These are phyloP conservation scores for Zygaena filipendulae DNA, from an alignment of 2,888 invertebrate species.

Conservation along the genomic window DNA sequence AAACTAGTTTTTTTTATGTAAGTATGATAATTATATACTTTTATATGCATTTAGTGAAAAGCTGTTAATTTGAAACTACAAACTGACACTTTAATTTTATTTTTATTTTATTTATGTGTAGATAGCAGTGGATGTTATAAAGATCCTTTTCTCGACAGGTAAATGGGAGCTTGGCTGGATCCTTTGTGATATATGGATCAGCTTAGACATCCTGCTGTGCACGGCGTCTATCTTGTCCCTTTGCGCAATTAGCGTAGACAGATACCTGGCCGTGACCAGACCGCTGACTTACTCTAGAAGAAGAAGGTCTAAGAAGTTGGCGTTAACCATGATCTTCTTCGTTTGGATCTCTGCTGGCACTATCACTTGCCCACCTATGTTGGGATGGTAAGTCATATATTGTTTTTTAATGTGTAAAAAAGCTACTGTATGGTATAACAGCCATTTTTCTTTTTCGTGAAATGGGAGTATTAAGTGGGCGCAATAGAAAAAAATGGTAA, in stretches of 20 bases:
- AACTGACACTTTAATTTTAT: no score
- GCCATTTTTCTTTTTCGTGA: no score
- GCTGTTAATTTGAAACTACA: no score
- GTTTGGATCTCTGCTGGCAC: slow-evolving; percentile 92
- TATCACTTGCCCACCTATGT: slow-evolving; percentile 94
- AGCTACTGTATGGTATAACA: background rate
- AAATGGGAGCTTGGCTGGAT: slow-evolving; percentile 92
- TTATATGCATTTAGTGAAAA: no score
- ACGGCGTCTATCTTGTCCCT: slow-evolving; percentile 93
- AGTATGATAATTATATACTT: no score
- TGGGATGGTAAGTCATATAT: slow-evolving; percentile 79
- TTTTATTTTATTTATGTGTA: no score
- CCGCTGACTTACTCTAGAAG: slow-evolving; percentile 92
- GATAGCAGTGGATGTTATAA: no score
- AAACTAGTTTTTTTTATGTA: no score
- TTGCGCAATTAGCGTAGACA: slow-evolving; percentile 91
- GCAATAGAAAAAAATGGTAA: no score
- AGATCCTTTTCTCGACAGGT: slow-evolving; percentile 60
- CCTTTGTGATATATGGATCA: slow-evolving; percentile 92
- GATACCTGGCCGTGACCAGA: slow-evolving; percentile 93
- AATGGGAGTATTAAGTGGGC: no score
- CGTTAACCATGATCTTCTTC: slow-evolving; percentile 85
- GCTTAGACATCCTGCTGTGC: slow-evolving; percentile 91
- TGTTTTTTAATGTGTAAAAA: background rate
- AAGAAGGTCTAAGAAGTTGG: slow-evolving; percentile 85